Evolutionary conservation across 2,888 invertebrate species (phyloP).

Genomic region (Trichopoda pennipes): DNA sequence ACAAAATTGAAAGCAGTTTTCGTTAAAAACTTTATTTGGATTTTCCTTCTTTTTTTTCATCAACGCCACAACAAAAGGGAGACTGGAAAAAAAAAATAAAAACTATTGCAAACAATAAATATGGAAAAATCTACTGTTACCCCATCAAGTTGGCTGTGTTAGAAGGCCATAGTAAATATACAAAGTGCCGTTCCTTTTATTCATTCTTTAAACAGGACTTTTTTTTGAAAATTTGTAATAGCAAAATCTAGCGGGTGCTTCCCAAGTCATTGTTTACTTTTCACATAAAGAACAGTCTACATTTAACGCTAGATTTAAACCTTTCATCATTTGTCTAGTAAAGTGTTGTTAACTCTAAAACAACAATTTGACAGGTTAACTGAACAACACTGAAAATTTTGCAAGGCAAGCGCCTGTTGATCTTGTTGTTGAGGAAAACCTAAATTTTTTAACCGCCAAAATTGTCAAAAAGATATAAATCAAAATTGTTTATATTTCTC

Average conservation of each 20-base stretch:
- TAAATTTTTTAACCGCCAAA: no score
- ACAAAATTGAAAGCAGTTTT: constrained; percentile 22
- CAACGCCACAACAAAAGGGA: constrained; percentile 3
- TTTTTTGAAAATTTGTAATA: constrained; percentile 19
- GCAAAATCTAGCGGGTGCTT: constrained; percentile 3
- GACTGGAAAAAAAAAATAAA: neutral
- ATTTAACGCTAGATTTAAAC: no score
- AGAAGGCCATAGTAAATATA: constrained; percentile 6
- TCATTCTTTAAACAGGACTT: neutral
- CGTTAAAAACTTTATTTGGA: constrained; percentile 25
- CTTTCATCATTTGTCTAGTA: no score
- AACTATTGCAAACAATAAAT: neutral
- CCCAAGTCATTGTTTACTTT: constrained; percentile 26
- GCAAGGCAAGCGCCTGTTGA: no score
- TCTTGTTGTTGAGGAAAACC: no score
- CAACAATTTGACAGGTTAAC: no score
- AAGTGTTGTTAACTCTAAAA: no score
- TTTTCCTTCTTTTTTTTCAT: neutral
- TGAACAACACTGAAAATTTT: no score
- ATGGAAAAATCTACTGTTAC: constrained; percentile 18
- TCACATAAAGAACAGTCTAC: neutral
- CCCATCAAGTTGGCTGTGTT: constrained; percentile 2
- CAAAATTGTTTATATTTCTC: no score
- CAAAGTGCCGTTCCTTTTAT: constrained; percentile 7
- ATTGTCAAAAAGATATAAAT: no score